Evolutionary conservation across 2,888 invertebrate genomes (phyloP).

Genomic region (Leptinotarsa peninsularis): DNA sequence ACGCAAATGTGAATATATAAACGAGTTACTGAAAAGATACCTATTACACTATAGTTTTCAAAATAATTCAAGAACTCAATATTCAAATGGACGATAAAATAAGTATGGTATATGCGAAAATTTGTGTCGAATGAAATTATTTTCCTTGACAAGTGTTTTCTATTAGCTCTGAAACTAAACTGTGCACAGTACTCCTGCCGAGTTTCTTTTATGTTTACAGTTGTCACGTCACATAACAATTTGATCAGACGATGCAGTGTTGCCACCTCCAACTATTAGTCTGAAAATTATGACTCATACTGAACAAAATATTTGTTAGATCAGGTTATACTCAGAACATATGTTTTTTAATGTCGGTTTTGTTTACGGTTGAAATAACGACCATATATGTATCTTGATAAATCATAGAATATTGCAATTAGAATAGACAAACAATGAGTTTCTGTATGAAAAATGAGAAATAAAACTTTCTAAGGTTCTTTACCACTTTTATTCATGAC

Average conservation of each 20-base stretch:
- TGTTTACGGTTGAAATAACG: no score
- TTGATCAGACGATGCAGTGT: conserved; percentile 15
- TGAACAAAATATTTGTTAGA: no score
- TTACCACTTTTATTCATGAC: no score
- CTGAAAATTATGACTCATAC: not conserved
- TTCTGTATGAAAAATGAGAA: no score
- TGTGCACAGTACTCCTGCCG: not conserved
- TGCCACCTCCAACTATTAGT: not conserved
- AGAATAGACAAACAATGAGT: no score
- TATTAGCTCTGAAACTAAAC: not conserved
- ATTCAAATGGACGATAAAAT: no score
- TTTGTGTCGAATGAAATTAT: not conserved
- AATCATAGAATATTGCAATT: no score
- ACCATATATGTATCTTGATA: no score
- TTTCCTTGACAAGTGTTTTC: not conserved
- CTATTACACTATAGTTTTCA: not conserved
- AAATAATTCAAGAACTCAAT: not conserved
- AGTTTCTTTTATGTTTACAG: conserved; percentile 3
- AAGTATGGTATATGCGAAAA: no score
- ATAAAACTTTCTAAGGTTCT: no score
- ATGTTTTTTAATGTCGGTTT: no score
- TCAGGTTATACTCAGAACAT: no score
- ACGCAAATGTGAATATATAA: not conserved
- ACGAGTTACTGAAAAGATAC: not conserved
- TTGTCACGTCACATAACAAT: conserved; percentile 10